A percentile compares a stretch with the other conserved stretches of the same genome.
phyloP scores from a whole-genome alignment of 2,888 invertebrate species.

The Neelides folsomi region DNA sequence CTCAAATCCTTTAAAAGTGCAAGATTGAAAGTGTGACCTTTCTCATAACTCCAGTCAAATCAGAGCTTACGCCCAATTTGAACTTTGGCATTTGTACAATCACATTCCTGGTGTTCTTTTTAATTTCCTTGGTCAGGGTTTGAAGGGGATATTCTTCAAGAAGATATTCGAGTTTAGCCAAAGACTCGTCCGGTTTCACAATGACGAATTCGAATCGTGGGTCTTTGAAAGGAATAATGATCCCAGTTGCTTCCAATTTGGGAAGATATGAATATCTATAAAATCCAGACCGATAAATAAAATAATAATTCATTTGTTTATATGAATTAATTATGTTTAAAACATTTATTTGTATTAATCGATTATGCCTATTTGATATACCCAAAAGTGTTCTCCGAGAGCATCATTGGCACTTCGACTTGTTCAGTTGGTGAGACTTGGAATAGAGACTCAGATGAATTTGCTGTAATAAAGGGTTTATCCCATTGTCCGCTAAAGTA shows the following conservation, averaged over 20 bases:
- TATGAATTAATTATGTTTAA: too few relatives aligned
- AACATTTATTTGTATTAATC: too few relatives aligned
- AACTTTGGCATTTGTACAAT: conserved; percentile 20
- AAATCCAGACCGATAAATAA: neutral
- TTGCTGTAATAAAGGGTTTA: conserved; percentile 11
- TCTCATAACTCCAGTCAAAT: conserved; percentile 11
- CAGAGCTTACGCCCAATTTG: conserved; percentile 14
- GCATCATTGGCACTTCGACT: conserved; percentile 14
- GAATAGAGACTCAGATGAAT: neutral
- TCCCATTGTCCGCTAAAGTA: conserved; percentile 19
- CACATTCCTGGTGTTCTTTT: conserved; percentile 11
- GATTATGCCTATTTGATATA: conserved; percentile 1
- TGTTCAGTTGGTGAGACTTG: neutral
- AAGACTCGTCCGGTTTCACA: conserved; percentile 14
- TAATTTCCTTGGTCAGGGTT: conserved; percentile 8
- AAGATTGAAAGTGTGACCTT: conserved; percentile 4
- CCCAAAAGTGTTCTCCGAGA: conserved; percentile 11
- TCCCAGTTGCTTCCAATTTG: conserved; percentile 13
- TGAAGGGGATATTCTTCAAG: conserved; percentile 10
- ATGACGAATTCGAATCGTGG: conserved; percentile 17
- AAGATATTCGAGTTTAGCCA: conserved; percentile 8
- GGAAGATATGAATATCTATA: conserved; percentile 3
- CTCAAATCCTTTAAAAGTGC: neutral
- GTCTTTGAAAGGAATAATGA: conserved; percentile 20
- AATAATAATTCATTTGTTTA: too few relatives aligned